Base-by-base conservation (phyloP, 2,888 invertebrate genomes). In the Callinectes sapidus region DNA sequence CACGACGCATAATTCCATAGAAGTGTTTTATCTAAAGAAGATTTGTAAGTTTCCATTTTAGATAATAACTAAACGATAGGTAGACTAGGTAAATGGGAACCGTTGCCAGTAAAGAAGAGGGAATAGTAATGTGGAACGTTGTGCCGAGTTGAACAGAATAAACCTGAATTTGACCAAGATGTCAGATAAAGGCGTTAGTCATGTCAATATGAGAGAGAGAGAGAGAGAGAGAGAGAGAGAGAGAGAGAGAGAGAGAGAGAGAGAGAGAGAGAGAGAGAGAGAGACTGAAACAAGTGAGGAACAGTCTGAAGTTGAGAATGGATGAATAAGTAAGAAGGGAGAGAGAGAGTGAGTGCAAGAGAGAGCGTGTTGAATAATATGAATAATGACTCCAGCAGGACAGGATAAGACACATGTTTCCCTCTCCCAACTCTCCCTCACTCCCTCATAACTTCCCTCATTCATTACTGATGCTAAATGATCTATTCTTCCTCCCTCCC, bases 181-280 rank as follows among this genome's bases (percentile, higher is more conserved):
- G 0, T 48, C 48, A 10, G 48, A 48, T 8, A 48, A 48, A 48
- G 10, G 10, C 48, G 10, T 10, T 10, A 8, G 48, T 8, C 48
- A 48, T 48, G 3, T 48, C 48, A 48, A n/a, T n/a, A n/a, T n/a
- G 32, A 10, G 13, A 32, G 77, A 66, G 71, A 71, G 71, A 71
- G 71, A 71, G 71, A 71, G 71, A 71, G 71, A 71, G 71, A 71
- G 71, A 71, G 71, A 71, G 71, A 71, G 71, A 71, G 71, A 71
- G 71, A 71, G 71, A 71, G 71, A 71, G 71, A 71, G 71, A 71
- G 71, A 71, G 71, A 71, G 71, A 71, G 71, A 71, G 71, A 71
- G 71, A 71, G 81, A 71, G 71, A 71, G 71, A 71, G 71, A 71
- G 71, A 71, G 71, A 71, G 71, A 71, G 71, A 71, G n/a, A 71